A percentile compares a stretch with the other conserved stretches of the same genome.
phyloP scores from a whole-genome alignment of 2,888 invertebrate species.

The Hirtodrosophila alboralis region DNA sequence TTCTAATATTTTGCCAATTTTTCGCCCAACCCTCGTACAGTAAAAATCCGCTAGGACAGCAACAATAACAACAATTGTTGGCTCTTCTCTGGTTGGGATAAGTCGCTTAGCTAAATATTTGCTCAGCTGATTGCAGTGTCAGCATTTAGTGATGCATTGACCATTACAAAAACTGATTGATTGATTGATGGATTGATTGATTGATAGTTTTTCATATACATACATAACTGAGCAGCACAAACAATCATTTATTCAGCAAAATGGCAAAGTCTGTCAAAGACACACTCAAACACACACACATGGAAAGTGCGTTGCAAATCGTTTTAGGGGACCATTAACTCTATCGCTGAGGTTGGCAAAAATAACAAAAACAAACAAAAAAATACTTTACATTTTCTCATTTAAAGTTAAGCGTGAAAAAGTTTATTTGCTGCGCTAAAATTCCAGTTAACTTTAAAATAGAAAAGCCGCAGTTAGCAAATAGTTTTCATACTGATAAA shows the following conservation, averaged over 20 bases:
- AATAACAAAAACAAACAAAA: too few species aligned
- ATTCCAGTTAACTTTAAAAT: conserved; percentile 14
- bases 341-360: conserved; percentile 17
- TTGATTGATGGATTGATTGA: conserved; percentile 55
- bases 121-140: conserved; percentile 59
- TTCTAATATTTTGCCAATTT: too few species aligned
- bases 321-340: conserved; percentile 19
- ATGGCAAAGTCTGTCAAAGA: conserved; percentile 20
- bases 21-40: background rate
- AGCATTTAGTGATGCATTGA: conserved; percentile 31
- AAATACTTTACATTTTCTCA: conserved; percentile 34
- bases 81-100: conserved; percentile 1
- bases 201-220: conserved; percentile 10
- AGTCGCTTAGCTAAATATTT: conserved; percentile 50
- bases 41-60: background rate
- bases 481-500: conserved; percentile 50
- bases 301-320: conserved; percentile 35
- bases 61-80: conserved; percentile 1
- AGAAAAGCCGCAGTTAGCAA: conserved; percentile 29
- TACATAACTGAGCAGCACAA: conserved; percentile 23
- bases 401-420: conserved; percentile 51
- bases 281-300: conserved; percentile 34
- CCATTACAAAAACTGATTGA: conserved; percentile 28
- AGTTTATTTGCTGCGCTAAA: conserved; percentile 22
- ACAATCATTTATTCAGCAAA: conserved; percentile 53